Conservation (phyloP, 2,888 invertebrate genomes). For the Boloria euphrosyne region DNA sequence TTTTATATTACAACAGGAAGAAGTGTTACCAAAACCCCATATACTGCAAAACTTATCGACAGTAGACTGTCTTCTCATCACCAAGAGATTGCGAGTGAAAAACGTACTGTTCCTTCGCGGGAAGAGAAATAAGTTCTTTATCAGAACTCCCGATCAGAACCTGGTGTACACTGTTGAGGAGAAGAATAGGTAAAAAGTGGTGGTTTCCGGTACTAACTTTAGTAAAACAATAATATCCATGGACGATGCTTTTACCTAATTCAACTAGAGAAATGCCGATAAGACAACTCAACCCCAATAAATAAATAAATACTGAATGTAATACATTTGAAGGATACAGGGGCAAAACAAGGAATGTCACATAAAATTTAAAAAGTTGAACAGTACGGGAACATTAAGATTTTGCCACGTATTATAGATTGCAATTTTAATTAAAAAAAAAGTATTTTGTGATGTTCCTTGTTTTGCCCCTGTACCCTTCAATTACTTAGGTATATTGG, state of each 20-base stretch:
- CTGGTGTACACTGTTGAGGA: constrained; percentile 66
- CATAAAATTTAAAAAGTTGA: too few species aligned
- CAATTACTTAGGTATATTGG: too few species aligned
- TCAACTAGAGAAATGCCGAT: too few species aligned
- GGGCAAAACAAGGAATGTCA: too few species aligned
- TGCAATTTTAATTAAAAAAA: too few species aligned
- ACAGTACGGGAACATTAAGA: too few species aligned
- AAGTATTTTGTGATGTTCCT: too few species aligned
- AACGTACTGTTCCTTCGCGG: constrained; percentile 60
- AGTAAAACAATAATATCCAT: background rate
- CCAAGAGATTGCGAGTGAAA: constrained; percentile 60
- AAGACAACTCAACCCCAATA: too few species aligned
- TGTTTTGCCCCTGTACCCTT: too few species aligned
- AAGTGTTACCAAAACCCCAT: constrained; percentile 26
- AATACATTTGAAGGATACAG: too few species aligned
- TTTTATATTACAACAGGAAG: constrained; percentile 4
- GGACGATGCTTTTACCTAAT: background rate
- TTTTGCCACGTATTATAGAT: too few species aligned
- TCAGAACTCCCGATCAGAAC: constrained; percentile 56
- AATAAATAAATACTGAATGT: too few species aligned
- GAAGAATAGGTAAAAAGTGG: constrained; percentile 54
- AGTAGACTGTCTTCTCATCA: constrained; percentile 61
- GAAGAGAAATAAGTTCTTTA: constrained; percentile 63
- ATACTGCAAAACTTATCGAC: constrained; percentile 51
- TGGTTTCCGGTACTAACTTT: background rate